Conservation (phyloP, 1,140 invertebrate species). For the Helicoverpa armigera region DNA sequence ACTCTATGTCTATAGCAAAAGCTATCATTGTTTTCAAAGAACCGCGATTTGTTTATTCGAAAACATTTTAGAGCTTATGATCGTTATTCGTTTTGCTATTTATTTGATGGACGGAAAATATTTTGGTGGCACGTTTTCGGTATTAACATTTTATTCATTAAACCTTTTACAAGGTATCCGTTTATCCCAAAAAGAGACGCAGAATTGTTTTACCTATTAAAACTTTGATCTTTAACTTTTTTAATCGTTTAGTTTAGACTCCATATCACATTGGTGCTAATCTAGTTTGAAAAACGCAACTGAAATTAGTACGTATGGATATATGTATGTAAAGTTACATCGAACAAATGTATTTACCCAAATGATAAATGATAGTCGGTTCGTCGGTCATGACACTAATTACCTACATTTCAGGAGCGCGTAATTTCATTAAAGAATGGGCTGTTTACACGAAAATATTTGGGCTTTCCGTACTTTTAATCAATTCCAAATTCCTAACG, state of each 20-base stretch:
- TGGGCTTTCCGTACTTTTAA: background rate
- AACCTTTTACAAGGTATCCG: too few relatives aligned
- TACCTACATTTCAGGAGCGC: background rate
- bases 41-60: background rate
- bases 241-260: too few relatives aligned
- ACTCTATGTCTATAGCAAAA: background rate
- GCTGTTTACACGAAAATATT: background rate
- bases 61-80: background rate
- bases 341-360: background rate
- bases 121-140: background rate
- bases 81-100: background rate
- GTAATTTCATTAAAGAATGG: slow-evolving; percentile 6
- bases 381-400: slow-evolving; percentile 4
- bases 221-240: too few relatives aligned
- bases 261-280: too few relatives aligned
- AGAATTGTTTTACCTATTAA: too few relatives aligned
- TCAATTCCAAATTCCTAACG: background rate
- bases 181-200: too few relatives aligned
- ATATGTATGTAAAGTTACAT: background rate
- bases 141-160: too few relatives aligned
- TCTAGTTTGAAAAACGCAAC: too few relatives aligned
- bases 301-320: too few relatives aligned
- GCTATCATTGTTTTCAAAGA: background rate
- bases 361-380: background rate
- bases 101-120: background rate